A percentile compares a stretch with the other conserved stretches of the same genome.
These are phyloP conservation scores for Myotis brandtii DNA, from an alignment of 2,113 vertebrate species.

Conservation along the genomic window DNA sequence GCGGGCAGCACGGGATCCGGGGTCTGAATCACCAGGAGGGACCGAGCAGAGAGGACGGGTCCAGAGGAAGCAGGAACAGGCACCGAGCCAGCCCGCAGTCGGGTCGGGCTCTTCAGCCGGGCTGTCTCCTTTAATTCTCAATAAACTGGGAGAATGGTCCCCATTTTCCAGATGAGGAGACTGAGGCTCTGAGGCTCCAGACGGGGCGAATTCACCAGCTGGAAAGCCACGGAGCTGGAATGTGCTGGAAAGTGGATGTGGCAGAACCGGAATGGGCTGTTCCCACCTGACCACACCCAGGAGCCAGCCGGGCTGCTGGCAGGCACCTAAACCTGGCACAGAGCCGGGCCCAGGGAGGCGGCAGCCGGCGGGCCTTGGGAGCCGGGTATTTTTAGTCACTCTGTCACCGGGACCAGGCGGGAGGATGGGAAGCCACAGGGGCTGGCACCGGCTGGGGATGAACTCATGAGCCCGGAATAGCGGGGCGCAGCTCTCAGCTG, in stretches of 20 bases:
- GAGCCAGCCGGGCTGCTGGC: neutral
- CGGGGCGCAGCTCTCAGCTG: neutral
- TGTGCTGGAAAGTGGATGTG: accelerated
- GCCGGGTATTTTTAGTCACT: slow-evolving; percentile 65
- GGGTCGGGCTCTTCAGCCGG: no score
- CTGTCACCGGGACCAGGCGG: slow-evolving; percentile 41
- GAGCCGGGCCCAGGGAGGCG: neutral
- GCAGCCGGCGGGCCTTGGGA: neutral
- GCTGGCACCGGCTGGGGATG: slow-evolving; percentile 47
- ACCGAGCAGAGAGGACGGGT: neutral
- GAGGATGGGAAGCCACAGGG: slow-evolving; percentile 57
- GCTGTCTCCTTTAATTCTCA: neutral
- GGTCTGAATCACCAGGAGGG: neutral
- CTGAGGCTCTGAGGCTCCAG: neutral
- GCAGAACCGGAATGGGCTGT: accelerated
- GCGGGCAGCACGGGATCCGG: accelerated
- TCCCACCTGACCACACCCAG: accelerated
- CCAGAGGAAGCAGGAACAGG: no score
- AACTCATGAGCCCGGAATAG: slow-evolving; percentile 47
- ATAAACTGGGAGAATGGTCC: neutral
- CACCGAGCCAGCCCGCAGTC: accelerated
- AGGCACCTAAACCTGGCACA: neutral
- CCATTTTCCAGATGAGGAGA: neutral
- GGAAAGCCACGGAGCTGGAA: neutral
- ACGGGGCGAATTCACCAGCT: neutral